Percentiles rank a stretch among this genome's conserved stretches.
Conservation (phyloP, 1,140 invertebrate genomes). For the Bilobella aurantiaca region DNA sequence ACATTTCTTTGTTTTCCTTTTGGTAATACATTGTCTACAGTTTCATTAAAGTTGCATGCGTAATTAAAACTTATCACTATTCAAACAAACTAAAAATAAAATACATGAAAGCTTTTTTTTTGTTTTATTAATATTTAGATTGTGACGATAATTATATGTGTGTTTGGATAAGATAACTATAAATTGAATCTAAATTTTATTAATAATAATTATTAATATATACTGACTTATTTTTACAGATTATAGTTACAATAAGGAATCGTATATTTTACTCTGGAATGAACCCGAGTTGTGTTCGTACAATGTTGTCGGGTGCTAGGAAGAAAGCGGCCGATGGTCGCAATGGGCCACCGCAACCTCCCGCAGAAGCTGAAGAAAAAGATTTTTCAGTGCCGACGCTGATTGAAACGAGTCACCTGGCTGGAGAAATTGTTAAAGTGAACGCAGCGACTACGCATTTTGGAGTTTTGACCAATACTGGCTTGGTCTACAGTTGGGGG, state of each 20-base stretch:
- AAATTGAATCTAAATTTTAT: no score
- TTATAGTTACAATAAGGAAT: slow-evolving; percentile 26
- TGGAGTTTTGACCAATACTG: slow-evolving; percentile 23
- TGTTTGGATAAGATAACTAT: no score
- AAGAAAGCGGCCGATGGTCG: slow-evolving; percentile 15
- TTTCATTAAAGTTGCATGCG: no score
- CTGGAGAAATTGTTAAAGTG: slow-evolving; percentile 30
- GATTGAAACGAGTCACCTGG: slow-evolving; percentile 26
- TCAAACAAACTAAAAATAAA: no score
- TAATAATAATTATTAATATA: not conserved
- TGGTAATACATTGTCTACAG: no score
- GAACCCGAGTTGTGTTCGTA: slow-evolving; percentile 24
- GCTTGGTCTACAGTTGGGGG: slow-evolving; percentile 31
- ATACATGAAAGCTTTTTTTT: no score
- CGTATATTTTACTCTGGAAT: slow-evolving; percentile 28
- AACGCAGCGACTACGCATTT: slow-evolving; percentile 29
- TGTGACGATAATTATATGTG: no score
- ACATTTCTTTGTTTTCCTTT: no score
- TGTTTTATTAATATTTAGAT: no score
- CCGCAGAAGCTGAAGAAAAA: slow-evolving; percentile 21
- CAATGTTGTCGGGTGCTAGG: slow-evolving; percentile 13
- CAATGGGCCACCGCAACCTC: not conserved
- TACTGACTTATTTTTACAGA: slow-evolving; percentile 11
- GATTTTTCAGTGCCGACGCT: slow-evolving; percentile 21
- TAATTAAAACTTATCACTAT: no score